Evolutionary conservation across 1,140 invertebrate species (phyloP).

Genomic region (Drosophila gunungcola): DNA sequence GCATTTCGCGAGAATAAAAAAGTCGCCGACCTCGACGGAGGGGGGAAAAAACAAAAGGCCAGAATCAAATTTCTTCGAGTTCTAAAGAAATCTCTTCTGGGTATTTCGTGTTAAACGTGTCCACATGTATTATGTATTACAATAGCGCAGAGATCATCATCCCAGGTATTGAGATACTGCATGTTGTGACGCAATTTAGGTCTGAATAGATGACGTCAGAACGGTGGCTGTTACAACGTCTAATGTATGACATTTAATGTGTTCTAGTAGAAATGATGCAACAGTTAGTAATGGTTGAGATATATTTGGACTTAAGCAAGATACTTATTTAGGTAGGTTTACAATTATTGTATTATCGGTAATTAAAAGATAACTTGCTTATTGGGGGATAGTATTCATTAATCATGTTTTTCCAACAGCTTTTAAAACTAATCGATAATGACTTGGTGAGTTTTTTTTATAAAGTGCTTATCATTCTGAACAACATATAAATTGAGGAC

Average conservation of each 20-base stretch:
- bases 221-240: conserved; percentile 18
- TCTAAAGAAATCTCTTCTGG: conserved; percentile 33
- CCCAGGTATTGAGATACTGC: conserved; percentile 18
- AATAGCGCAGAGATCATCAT: conserved; percentile 35
- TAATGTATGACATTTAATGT: conserved; percentile 20
- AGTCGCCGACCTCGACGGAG: conserved; percentile 53
- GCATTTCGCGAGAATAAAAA: conserved; percentile 59
- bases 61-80: conserved; percentile 38
- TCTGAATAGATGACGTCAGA: conserved; percentile 44
- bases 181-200: conserved; percentile 46
- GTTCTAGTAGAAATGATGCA: conserved; percentile 15
- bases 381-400: no score
- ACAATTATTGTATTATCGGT: no score
- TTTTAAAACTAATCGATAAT: no score
- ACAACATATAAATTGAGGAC: not conserved
- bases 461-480: not conserved
- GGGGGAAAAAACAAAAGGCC: conserved; percentile 22
- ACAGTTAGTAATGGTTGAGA: not conserved
- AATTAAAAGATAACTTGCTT: no score
- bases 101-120: conserved; percentile 33
- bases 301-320: no score
- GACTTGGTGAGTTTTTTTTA: not conserved
- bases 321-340: not conserved
- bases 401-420: no score
- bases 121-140: conserved; percentile 17